Evolutionary conservation across 2,888 invertebrate genomes (phyloP).

Genomic region (Elgonia sp.): DNA sequence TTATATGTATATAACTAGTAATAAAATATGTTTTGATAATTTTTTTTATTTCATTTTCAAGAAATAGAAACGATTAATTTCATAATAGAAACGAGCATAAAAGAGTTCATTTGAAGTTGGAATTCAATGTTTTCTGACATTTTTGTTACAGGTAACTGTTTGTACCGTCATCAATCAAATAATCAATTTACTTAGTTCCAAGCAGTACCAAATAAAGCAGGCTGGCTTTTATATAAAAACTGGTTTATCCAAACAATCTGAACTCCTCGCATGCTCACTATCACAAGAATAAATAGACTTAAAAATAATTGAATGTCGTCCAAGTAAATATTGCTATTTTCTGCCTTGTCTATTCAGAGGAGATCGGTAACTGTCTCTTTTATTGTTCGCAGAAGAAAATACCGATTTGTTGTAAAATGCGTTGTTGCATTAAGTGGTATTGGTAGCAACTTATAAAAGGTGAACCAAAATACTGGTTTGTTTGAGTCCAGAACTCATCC

Average conservation of each 20-base stretch:
- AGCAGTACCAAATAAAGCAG: background rate
- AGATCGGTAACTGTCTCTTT: slow-evolving; percentile 44
- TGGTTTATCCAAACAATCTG: background rate
- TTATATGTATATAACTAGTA: no score
- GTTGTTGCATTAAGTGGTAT: slow-evolving; percentile 16
- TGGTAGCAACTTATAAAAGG: slow-evolving; percentile 38
- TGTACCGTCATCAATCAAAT: background rate
- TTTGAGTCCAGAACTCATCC: slow-evolving; percentile 42
- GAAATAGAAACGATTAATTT: no score
- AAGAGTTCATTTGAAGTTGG: background rate
- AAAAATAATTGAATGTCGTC: slow-evolving; percentile 47
- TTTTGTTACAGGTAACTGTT: slow-evolving; percentile 7
- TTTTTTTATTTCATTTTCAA: no score
- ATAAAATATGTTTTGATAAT: no score
- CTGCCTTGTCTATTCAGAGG: slow-evolving; percentile 42
- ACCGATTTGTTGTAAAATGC: slow-evolving; percentile 40
- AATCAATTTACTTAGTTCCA: background rate
- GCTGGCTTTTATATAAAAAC: background rate
- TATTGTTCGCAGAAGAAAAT: slow-evolving; percentile 42
- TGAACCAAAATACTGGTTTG: slow-evolving; percentile 47
- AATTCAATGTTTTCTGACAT: background rate
- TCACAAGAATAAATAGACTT: slow-evolving; percentile 19
- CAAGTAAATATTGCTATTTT: slow-evolving; percentile 51
- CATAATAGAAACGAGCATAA: no score
- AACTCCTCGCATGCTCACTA: background rate